Evolutionary conservation across 2,113 vertebrate species (phyloP), one percentile per base, ranked within the genome.

Genomic region (Mungos mungo): DNA sequence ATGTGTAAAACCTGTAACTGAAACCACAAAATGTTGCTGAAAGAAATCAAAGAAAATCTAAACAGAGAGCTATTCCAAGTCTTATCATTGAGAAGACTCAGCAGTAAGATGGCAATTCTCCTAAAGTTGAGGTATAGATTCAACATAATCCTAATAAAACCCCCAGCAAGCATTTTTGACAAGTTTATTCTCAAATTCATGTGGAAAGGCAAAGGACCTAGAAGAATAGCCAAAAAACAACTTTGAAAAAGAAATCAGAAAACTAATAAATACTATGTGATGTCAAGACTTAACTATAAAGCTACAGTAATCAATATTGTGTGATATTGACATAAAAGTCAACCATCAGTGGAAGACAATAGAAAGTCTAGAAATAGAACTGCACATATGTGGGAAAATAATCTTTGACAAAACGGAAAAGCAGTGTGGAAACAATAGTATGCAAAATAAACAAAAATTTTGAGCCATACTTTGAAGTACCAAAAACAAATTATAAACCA

Each of bases 181-280:
- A 68, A 69, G 33, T 31, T 80, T 57, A 90, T 54, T 79, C 81
- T 77, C 69, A 69, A 85, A 86, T 35, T 87, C 33, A 71, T 5
- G 45, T 65, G 54, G 68, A 88, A 74, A 87, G 66, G 16, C 65
- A 45, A 47, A 88, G 35, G 29, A 54, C 29, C 11, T 65, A 95
- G 54, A 27, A 80, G 45, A 81, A 80, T 57, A 71, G 76, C 54
- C 33, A 50, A 72, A 38, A 72, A 65, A 54, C 57, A 74, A 74
- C 54, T 72, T 85, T 35, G n/a, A 88, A 87, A 88, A 94, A 74
- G 25, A 72, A 82, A 29, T 88, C 90, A 92, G n/a, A 74, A 65
- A 45, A 81, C 29, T 7, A 69, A 82, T 41, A 66, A 71, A 79
- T 80, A 27, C 29, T 41, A 85, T 57, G 38, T 69, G 65, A 80